phyloP scores from a whole-genome alignment of 2,888 invertebrate species.

The Heliconius aoede region DNA sequence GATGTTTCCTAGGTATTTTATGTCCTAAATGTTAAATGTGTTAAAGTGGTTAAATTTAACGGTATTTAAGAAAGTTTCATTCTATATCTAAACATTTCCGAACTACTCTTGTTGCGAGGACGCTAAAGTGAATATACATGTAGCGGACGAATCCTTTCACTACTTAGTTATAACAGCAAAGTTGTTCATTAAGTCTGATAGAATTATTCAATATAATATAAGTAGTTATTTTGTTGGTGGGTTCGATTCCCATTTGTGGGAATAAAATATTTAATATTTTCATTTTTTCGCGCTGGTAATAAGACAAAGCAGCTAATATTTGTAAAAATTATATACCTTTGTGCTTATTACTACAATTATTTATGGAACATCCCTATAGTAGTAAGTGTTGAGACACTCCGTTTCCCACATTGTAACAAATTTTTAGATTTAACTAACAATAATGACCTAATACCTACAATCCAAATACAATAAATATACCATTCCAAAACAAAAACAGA shows the following conservation, averaged over 20 bases:
- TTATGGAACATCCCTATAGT: background rate
- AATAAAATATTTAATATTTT: background rate
- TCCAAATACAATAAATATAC: background rate
- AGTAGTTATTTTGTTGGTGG: background rate
- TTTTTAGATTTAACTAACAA: background rate
- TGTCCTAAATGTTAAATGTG: no score
- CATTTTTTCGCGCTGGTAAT: background rate
- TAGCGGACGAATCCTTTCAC: slow-evolving; percentile 53
- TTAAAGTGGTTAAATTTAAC: slow-evolving; percentile 2
- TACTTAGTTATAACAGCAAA: slow-evolving; percentile 42
- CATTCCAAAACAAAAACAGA: background rate
- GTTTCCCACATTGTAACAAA: no score
- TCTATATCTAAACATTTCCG: slow-evolving; percentile 9
- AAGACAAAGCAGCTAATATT: no score
- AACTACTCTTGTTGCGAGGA: slow-evolving; percentile 42
- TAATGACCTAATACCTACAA: background rate
- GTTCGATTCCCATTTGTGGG: background rate
- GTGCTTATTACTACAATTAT: background rate
- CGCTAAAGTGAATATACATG: slow-evolving; percentile 52
- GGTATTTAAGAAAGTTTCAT: slow-evolving; percentile 23
- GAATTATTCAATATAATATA: background rate
- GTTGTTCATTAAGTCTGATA: background rate
- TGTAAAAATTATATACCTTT: background rate
- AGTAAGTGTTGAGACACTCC: background rate
- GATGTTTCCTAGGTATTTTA: no score